Evolutionary conservation across 2,888 invertebrate genomes (phyloP), one percentile per base, ranked within the genome.

Genomic region (Morpho helenor): DNA sequence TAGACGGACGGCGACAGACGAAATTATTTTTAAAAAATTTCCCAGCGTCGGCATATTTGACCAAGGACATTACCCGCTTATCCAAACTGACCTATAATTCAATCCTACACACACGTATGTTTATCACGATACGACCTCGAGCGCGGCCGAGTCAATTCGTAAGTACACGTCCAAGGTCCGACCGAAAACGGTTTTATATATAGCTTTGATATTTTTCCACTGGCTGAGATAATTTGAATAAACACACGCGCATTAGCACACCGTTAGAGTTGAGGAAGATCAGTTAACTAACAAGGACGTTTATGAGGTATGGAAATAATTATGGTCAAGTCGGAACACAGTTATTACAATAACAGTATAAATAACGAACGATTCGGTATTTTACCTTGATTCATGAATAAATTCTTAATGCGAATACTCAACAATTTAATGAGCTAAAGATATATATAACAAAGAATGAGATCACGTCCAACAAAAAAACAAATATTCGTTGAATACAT

Each of bases 101-200:
- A 66, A 60, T 62, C 49, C 64, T 56, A 59, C 51, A 53, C 53
- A 52, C 57, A 60, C 59, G 62, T 54, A 55, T 64, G 67, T 66
- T 64, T 69, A 70, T 67, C 66, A 68, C 74, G 71, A 70, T 71
- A 77, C 69, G 80, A 72, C 82, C 82, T 82, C 79, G 77, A 61
- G 66, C 64, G 76, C 70, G 79, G 76, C 79, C 80, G 73, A 71
- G 73, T 78, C 76, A 76, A 82, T 82, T 81, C 80, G 80, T 82
- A 78, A 79, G 79, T 77, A 75, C 74, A 71, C 69, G 69, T 66
- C 73, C 84, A 84, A 84, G 84, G 84, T 81, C 76, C 74, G 63
- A 65, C 65, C 70, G 64, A 74, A 71, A 72, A 68, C 73, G 69
- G 64, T 66, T 68, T 31, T 63, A 63, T 69, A 74, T 72, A 76